Percentiles rank a stretch among this genome's conserved stretches.
Evolutionary conservation across 2,888 invertebrate species (phyloP).

Genomic region (Ophion obscuratus): DNA sequence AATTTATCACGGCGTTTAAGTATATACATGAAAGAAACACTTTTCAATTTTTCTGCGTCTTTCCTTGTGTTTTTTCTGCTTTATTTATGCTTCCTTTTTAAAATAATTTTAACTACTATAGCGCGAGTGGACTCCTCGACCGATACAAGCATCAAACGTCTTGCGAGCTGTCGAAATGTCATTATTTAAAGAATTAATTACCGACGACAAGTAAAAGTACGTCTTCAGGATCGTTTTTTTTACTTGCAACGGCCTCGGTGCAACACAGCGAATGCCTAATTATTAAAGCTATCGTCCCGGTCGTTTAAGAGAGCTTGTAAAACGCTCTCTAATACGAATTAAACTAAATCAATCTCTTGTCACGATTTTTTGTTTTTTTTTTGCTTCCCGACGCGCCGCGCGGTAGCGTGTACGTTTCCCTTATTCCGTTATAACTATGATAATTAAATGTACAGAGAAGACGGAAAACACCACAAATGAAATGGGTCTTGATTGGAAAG

Average conservation of each 20-base stretch:
- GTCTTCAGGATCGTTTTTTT: slow-evolving; percentile 29
- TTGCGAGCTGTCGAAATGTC: slow-evolving; percentile 43
- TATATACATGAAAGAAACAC: slow-evolving; percentile 69
- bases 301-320: slow-evolving; percentile 64
- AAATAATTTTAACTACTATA: slow-evolving; percentile 72
- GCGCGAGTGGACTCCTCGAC: slow-evolving; percentile 79
- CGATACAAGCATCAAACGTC: slow-evolving; percentile 73
- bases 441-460: too few species aligned
- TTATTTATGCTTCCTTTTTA: slow-evolving; percentile 55
- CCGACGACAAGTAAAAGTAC: slow-evolving; percentile 9
- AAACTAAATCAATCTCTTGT: slow-evolving; percentile 60
- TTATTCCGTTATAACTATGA: too few species aligned
- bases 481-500: not conserved
- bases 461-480: not conserved
- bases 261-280: slow-evolving; percentile 70
- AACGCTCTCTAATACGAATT: slow-evolving; percentile 64
- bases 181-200: slow-evolving; percentile 1
- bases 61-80: slow-evolving; percentile 62
- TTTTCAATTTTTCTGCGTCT: slow-evolving; percentile 60
- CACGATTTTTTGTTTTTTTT: slow-evolving; percentile 36
- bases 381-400: not conserved
- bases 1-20: slow-evolving; percentile 60
- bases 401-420: too few species aligned
- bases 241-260: slow-evolving; percentile 62
- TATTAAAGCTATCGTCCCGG: slow-evolving; percentile 72